Base-by-base conservation (phyloP, 1,140 invertebrate species). In the Danaus melanippus region DNA sequence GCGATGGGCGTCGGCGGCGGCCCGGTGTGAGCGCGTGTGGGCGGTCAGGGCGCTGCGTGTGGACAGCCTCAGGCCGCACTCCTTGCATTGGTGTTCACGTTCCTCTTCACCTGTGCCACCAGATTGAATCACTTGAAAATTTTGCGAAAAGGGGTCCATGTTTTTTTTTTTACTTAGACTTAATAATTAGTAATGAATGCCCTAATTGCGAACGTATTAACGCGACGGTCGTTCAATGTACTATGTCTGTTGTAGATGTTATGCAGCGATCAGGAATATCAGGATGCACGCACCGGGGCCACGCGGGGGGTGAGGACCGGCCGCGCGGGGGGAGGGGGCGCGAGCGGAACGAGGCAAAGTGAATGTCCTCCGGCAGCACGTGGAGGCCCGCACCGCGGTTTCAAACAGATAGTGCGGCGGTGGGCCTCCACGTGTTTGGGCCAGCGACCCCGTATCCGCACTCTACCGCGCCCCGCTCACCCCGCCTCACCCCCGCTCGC, bases 1-100 rank as follows among this genome's bases (percentile, higher is more conserved):
- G 43, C 93, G 91, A 83, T 96, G 95, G 6, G 93, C 93, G 83
- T 95, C 94, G 42, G 85, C 82, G 11, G 87, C 82, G 12, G 69
- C 67, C 11, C 79, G 86, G 60, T 90, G 89, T 32, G 89, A 90
- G 49, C 90, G 88, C 9, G 89, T 88, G 74, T 90, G 89, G 17
- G 89, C 89, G 0, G 89, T 90, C 50, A 90, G 86, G 2, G 89
- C 89, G 64, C 89, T 90, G 52, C 89, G 89, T 44, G 89, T 90
- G 40, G 89, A 89, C 52, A 90, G 88, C 58, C 83, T 88, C 79
- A 90, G 86, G 51, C 89, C 89, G 62, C 89, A 90, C 67, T 90
- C 89, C 15, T 88, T 86, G 67, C 89, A 90, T 53, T 79, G 77
- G 62, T 80, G 75, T 21, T 71, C 68, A 15, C 76, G 76, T 67